A percentile compares a stretch with the other conserved stretches of the same genome.
These are phyloP conservation scores for Platerodrilus igneus DNA, from an alignment of 2,888 invertebrate species.

Conservation along the genomic window DNA sequence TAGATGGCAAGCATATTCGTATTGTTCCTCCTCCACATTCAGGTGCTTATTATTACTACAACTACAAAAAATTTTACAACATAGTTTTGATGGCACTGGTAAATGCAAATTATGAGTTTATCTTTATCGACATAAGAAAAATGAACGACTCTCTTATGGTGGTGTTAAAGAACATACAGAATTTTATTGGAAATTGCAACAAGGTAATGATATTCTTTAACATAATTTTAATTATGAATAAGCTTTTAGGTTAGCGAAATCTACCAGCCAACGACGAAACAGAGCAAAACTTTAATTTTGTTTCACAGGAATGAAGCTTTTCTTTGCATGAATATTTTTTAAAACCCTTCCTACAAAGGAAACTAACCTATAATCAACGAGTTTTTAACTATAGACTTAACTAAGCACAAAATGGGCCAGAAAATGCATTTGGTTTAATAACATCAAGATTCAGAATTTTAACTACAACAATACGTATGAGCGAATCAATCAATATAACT, in stretches of 20 bases:
- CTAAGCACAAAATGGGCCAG: slow-evolving; percentile 19
- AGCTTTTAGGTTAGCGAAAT: slow-evolving; percentile 14
- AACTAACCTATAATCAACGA: slow-evolving; percentile 18
- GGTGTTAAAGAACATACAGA: slow-evolving; percentile 23
- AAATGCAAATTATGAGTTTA: slow-evolving; percentile 23
- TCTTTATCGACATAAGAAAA: slow-evolving; percentile 20
- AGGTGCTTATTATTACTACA: slow-evolving; percentile 32
- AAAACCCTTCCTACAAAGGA: slow-evolving; percentile 17
- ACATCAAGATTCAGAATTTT: slow-evolving; percentile 22
- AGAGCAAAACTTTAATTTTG: slow-evolving; percentile 20
- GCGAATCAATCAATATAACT: slow-evolving; percentile 16
- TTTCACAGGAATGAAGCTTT: slow-evolving; percentile 18
- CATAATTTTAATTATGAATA: no score
- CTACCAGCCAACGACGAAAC: slow-evolving; percentile 15
- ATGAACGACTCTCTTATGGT: slow-evolving; percentile 27
- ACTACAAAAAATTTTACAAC: slow-evolving; percentile 32
- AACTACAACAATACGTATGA: slow-evolving; percentile 19
- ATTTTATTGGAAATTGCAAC: slow-evolving; percentile 18
- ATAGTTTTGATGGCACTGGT: slow-evolving; percentile 24
- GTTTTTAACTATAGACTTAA: slow-evolving; percentile 27
- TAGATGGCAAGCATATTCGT: no score
- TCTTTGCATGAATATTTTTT: slow-evolving; percentile 19
- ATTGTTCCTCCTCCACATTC: slow-evolving; percentile 26
- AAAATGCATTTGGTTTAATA: slow-evolving; percentile 25
- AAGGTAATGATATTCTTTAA: no score